Conservation (phyloP, 2,888 invertebrate species). For the Cheilosia urbana region DNA sequence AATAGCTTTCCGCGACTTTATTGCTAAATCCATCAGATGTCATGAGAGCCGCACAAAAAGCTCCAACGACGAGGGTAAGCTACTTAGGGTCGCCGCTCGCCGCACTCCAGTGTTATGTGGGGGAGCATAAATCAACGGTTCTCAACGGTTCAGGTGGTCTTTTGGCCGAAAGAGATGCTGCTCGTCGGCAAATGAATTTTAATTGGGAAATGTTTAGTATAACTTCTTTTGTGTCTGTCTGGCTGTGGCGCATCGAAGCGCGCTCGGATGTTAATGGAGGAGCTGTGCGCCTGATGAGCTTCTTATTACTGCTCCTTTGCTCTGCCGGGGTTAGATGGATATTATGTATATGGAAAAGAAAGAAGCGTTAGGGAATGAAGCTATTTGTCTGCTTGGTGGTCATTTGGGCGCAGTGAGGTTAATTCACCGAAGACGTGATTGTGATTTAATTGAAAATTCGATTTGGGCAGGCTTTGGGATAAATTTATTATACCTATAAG, state of each 20-base stretch:
- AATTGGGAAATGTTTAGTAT: constrained; percentile 57
- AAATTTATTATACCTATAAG: not conserved
- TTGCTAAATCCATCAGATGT: constrained; percentile 62
- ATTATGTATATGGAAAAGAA: constrained; percentile 12
- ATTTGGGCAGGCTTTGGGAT: not conserved
- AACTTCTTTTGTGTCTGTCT: constrained; percentile 31
- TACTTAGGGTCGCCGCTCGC: not conserved
- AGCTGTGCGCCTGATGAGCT: not conserved
- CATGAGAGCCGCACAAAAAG: constrained; percentile 14
- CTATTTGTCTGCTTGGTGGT: constrained; percentile 31
- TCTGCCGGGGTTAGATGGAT: constrained; percentile 1
- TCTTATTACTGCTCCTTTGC: not conserved
- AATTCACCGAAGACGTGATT: constrained; percentile 3
- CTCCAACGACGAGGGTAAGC: not conserved
- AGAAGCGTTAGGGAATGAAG: constrained; percentile 29
- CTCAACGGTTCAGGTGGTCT: constrained; percentile 49
- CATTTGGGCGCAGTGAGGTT: constrained; percentile 1
- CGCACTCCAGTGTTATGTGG: constrained; percentile 18
- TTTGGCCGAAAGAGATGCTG: not conserved
- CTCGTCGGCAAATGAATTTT: constrained; percentile 37
- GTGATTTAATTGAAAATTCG: constrained; percentile 29
- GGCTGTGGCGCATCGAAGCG: no score
- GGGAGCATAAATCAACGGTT: constrained; percentile 61
- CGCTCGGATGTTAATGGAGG: not conserved
- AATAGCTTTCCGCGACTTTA: constrained; percentile 54